Conservation (phyloP, 1,140 invertebrate species). For the Scaptomyza hsui region DNA sequence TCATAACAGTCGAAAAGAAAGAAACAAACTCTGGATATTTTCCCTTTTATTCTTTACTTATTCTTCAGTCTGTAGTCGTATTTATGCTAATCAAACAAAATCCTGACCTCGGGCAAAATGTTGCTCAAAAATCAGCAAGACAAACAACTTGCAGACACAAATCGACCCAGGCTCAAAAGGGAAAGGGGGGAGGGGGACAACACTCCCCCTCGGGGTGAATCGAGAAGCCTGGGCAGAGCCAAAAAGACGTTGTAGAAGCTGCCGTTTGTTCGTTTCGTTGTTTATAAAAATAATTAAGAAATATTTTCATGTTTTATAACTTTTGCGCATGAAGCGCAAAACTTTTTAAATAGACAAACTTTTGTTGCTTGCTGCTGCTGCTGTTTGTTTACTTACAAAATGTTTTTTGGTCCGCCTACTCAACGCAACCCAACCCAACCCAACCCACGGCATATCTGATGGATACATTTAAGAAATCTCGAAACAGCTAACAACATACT, state of each 20-base stretch:
- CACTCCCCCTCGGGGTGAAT: slow-evolving; percentile 8
- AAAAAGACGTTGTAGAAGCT: slow-evolving; percentile 12
- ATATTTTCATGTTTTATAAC: slow-evolving; percentile 83
- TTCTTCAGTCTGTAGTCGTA: slow-evolving; percentile 51
- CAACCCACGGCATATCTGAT: slow-evolving; percentile 43
- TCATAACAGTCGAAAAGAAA: slow-evolving; percentile 28
- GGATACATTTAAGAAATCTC: slow-evolving; percentile 80
- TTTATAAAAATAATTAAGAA: slow-evolving; percentile 83
- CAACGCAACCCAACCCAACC: neutral
- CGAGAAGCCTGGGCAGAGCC: neutral
- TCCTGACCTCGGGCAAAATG: slow-evolving; percentile 73
- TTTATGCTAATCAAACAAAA: slow-evolving; percentile 81
- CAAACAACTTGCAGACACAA: slow-evolving; percentile 63
- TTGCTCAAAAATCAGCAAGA: slow-evolving; percentile 59
- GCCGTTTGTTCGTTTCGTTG: slow-evolving; percentile 37
- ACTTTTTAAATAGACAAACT: slow-evolving; percentile 82
- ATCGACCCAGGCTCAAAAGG: slow-evolving; percentile 42
- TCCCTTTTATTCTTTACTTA: too few species aligned
- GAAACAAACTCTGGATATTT: slow-evolving; percentile 11
- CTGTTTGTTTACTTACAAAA: slow-evolving; percentile 79
- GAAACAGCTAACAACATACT: slow-evolving; percentile 81
- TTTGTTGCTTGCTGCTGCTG: slow-evolving; percentile 56
- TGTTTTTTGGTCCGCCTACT: slow-evolving; percentile 38
- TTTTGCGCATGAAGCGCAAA: slow-evolving; percentile 73
- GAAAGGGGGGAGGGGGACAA: slow-evolving; percentile 24